Conservation (phyloP, 1,140 invertebrate genomes). For the Triops cancriformis region DNA sequence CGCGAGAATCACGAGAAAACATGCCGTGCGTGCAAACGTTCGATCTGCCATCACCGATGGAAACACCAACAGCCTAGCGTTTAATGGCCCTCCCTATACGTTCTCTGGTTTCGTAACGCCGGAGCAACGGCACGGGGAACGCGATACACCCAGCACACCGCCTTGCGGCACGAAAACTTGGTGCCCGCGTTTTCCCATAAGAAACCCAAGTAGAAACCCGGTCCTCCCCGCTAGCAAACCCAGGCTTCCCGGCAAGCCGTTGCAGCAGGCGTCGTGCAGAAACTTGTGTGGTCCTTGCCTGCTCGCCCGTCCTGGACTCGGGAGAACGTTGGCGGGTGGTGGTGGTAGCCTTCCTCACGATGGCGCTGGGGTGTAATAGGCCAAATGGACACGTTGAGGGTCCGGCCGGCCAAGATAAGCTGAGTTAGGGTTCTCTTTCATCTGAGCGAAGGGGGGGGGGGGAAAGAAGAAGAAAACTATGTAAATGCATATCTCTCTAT, state of each 20-base stretch:
- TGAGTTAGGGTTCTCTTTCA: not conserved
- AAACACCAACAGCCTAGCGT: not conserved
- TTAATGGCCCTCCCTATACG: too few relatives aligned
- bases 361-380: too few relatives aligned
- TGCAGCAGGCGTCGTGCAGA: not conserved
- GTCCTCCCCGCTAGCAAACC: not conserved
- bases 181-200: not conserved
- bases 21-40: not conserved
- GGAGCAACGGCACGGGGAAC: too few relatives aligned
- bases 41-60: not conserved
- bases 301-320: not conserved
- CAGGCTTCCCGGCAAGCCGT: too few relatives aligned
- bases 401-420: too few relatives aligned
- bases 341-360: too few relatives aligned
- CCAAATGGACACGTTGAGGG: too few relatives aligned
- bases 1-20: not conserved
- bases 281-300: constrained; percentile 3
- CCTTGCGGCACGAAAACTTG: not conserved
- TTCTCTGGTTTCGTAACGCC: too few relatives aligned
- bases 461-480: not conserved
- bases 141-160: not conserved
- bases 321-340: too few relatives aligned
- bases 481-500: not conserved
- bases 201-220: not conserved
- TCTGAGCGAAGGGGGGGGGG: not conserved